phyloP scores from a whole-genome alignment of 2,113 vertebrate genomes.

The Mola mola region DNA sequence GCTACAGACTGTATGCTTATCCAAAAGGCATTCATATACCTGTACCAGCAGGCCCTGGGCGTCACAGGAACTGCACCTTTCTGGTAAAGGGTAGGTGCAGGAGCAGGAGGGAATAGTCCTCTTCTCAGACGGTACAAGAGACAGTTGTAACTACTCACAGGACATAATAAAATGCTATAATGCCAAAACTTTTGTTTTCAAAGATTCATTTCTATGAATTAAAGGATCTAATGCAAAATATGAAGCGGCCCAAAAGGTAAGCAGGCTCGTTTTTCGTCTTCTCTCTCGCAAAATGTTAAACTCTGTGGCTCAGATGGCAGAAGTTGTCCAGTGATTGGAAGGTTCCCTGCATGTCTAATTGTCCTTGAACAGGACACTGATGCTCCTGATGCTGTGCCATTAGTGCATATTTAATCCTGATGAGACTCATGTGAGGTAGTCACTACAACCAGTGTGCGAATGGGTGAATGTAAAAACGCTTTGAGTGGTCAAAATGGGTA shows the following conservation, averaged over 20 bases:
- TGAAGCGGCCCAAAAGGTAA: constrained; percentile 67
- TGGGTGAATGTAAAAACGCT: too few species aligned
- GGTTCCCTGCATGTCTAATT: too few species aligned
- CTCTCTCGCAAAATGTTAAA: too few species aligned
- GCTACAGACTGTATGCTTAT: neutral
- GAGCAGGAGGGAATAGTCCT: neutral
- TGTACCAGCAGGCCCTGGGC: constrained; percentile 61
- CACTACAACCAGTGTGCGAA: too few species aligned
- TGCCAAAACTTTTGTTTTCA: constrained; percentile 68
- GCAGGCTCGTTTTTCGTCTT: too few species aligned
- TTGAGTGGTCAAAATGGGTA: too few species aligned
- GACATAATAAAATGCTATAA: constrained; percentile 45
- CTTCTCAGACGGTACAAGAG: neutral
- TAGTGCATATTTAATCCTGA: too few species aligned
- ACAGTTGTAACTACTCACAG: neutral
- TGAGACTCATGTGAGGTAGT: too few species aligned
- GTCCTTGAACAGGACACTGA: neutral
- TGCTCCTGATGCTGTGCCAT: too few species aligned
- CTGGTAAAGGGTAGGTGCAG: constrained; percentile 12
- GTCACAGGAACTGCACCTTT: constrained; percentile 28
- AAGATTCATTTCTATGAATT: constrained; percentile 57
- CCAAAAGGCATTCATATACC: constrained; percentile 32
- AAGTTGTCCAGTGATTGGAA: too few species aligned
- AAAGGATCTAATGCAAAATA: constrained; percentile 63
- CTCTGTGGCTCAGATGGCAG: too few species aligned